Conservation (phyloP, 2,797 vertebrate species). For the Poeciliopsis paucimaculata region DNA sequence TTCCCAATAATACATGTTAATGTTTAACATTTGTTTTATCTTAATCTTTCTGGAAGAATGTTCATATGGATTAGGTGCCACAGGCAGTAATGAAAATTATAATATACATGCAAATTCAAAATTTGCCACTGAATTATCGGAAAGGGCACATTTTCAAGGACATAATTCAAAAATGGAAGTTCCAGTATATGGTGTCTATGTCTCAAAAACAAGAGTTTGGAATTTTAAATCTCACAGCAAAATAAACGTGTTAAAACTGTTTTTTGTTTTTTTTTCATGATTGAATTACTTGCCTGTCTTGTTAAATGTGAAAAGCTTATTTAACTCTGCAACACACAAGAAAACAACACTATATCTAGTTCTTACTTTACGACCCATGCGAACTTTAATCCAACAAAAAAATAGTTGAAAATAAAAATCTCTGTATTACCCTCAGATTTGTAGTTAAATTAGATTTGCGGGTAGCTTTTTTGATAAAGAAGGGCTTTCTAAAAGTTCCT, state of each 20-base stretch:
- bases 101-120: slow-evolving; percentile 61
- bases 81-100: slow-evolving; percentile 57
- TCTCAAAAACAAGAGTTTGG: background rate
- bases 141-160: slow-evolving; percentile 48
- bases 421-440: background rate
- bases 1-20: slow-evolving; percentile 21
- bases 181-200: slow-evolving; percentile 5
- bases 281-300: background rate
- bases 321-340: background rate
- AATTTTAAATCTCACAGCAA: background rate
- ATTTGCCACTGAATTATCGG: slow-evolving; percentile 66
- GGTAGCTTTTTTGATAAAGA: background rate
- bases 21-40: slow-evolving; percentile 50
- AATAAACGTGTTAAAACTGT: background rate
- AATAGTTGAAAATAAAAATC: background rate
- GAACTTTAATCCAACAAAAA: background rate
- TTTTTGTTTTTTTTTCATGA: background rate
- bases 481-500: background rate
- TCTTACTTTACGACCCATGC: background rate
- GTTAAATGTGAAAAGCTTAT: background rate
- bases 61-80: slow-evolving; percentile 60
- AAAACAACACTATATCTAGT: background rate
- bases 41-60: slow-evolving; percentile 60
- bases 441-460: background rate
- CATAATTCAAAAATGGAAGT: slow-evolving; percentile 53